A percentile compares a stretch with the other conserved stretches of the same genome.
These are phyloP conservation scores for Halcyon badia DNA, from an alignment of 2,797 vertebrate genomes.

Conservation along the genomic window DNA sequence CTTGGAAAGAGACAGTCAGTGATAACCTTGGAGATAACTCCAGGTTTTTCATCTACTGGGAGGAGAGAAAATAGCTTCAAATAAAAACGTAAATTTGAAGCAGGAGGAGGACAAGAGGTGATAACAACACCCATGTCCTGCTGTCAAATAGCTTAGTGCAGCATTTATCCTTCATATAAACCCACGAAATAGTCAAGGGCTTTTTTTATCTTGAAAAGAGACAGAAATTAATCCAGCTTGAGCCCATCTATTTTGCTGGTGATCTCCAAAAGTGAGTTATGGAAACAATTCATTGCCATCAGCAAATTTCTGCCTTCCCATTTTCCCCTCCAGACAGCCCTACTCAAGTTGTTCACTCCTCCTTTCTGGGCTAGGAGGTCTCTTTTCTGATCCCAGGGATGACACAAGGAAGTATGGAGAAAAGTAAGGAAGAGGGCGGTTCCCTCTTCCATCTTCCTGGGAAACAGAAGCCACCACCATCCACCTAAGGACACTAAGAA, in stretches of 20 bases:
- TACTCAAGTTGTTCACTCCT: not conserved
- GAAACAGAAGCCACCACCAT: not conserved
- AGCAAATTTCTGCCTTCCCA: not conserved
- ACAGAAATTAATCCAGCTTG: not conserved
- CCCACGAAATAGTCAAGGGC: not conserved
- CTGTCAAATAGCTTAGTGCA: constrained; percentile 4
- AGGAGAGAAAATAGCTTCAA: constrained; percentile 41
- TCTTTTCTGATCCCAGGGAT: not conserved
- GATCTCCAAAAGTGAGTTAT: not conserved
- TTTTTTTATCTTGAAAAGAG: not conserved
- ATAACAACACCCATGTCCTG: constrained; percentile 16
- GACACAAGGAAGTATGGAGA: not conserved
- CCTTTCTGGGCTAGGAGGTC: not conserved
- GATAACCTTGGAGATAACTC: constrained; percentile 32
- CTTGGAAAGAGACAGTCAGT: not conserved
- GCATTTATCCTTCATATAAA: constrained; percentile 4
- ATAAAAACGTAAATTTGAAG: constrained; percentile 46
- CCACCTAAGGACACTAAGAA: not conserved
- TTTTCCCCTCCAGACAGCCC: not conserved
- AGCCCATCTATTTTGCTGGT: not conserved
- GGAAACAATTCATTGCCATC: not conserved
- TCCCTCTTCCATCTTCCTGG: not conserved
- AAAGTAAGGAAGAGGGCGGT: not conserved
- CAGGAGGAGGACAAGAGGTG: not conserved
- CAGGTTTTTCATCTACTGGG: not conserved